Evolutionary conservation across 2,113 vertebrate species (phyloP).

Genomic region (Corythornis cristatus): DNA sequence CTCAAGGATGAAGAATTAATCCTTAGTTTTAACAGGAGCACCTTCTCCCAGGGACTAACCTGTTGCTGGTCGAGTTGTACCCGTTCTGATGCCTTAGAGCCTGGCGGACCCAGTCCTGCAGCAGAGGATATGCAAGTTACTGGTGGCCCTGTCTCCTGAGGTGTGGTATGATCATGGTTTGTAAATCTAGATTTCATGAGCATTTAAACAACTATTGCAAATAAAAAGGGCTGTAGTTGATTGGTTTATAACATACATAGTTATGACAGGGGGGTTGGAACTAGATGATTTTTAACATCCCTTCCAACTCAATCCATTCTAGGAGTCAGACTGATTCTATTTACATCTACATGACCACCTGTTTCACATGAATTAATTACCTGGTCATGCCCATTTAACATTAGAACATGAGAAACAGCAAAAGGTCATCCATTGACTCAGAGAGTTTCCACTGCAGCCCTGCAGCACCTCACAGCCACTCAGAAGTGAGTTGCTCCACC

Average conservation of each 20-base stretch:
- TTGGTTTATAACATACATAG: neutral
- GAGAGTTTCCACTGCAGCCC: neutral
- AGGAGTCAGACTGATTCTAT: neutral
- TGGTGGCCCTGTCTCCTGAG: neutral
- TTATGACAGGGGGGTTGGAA: neutral
- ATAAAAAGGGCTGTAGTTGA: neutral
- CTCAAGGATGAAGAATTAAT: neutral
- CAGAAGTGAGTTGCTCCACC: neutral
- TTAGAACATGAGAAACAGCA: neutral
- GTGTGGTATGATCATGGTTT: neutral
- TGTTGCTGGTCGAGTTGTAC: conserved; percentile 39
- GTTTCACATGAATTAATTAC: neutral
- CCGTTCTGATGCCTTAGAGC: conserved; percentile 31
- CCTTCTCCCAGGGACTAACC: neutral
- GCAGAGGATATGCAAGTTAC: neutral
- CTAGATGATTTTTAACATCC: neutral
- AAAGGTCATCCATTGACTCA: neutral
- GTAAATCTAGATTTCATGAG: neutral
- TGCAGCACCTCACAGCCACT: neutral
- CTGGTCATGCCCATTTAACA: neutral
- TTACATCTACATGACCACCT: neutral
- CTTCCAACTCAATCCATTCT: neutral
- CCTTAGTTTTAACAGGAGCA: accelerated
- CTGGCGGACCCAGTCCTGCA: conserved; percentile 56
- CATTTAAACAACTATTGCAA: neutral